These are phyloP conservation scores for Sarcophaga rosellei DNA, from an alignment of 2,888 invertebrate species.

Conservation along the genomic window DNA sequence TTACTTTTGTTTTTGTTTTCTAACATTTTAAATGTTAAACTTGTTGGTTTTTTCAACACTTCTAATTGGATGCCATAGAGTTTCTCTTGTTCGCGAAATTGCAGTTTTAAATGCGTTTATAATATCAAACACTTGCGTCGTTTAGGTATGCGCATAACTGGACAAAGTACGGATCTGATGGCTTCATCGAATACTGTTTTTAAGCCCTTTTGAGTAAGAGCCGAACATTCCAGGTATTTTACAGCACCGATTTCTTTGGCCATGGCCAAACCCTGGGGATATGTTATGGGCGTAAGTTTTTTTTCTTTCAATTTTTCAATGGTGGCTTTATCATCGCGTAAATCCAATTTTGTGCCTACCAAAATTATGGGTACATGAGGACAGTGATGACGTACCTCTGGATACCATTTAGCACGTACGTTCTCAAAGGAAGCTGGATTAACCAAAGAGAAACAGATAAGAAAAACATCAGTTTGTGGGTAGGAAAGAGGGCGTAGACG, in stretches of 20 bases:
- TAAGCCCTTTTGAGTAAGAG: conserved; percentile 78
- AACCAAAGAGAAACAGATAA: conserved; percentile 79
- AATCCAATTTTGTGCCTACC: conserved; percentile 79
- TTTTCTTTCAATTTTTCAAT: conserved; percentile 80
- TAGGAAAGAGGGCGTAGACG: conserved; percentile 78
- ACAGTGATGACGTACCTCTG: conserved; percentile 80
- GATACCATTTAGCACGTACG: conserved; percentile 80
- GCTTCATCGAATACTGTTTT: conserved; percentile 80
- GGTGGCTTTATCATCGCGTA: conserved; percentile 79
- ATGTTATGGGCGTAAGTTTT: conserved; percentile 79
- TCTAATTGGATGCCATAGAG: conserved; percentile 27
- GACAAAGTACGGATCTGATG: conserved; percentile 79
- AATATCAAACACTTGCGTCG: conserved; percentile 74
- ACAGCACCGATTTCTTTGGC: conserved; percentile 80
- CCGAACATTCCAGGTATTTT: conserved; percentile 79
- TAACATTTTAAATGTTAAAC: conserved; percentile 17
- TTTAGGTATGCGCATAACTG: conserved; percentile 76
- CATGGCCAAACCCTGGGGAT: conserved; percentile 80
- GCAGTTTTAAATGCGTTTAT: conserved; percentile 64
- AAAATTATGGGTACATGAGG: conserved; percentile 79
- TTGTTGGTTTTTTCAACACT: conserved; percentile 11
- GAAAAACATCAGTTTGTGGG: conserved; percentile 79
- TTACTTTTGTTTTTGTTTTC: background rate
- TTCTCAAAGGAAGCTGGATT: conserved; percentile 80
- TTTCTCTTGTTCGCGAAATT: conserved; percentile 37